Percentiles rank a stretch among this genome's conserved stretches.
Conservation (phyloP, 2,797 vertebrate species). For the Petrocephalus schoutedeni region DNA sequence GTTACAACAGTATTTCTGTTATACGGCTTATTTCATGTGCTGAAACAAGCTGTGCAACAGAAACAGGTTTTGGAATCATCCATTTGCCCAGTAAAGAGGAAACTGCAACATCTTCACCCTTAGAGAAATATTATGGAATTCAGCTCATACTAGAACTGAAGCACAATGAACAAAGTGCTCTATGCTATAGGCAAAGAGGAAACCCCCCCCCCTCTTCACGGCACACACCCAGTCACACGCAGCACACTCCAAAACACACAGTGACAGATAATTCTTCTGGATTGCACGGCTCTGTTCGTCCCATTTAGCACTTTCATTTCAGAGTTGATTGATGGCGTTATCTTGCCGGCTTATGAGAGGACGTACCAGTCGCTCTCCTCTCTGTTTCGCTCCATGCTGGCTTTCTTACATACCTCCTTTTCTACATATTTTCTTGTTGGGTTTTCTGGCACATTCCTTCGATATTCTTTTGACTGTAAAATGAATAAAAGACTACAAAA, state of each 20-base stretch:
- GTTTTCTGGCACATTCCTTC: conserved; percentile 99
- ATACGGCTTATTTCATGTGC: neutral
- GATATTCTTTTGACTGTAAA: conserved; percentile 99
- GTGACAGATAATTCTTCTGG: conserved; percentile 43
- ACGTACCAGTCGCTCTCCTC: conserved; percentile 59
- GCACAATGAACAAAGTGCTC: neutral
- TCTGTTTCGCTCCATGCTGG: conserved; percentile 61
- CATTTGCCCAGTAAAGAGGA: neutral
- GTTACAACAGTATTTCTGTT: neutral
- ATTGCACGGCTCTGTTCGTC: conserved; percentile 53
- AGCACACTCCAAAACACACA: conserved; percentile 21
- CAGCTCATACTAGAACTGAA: neutral
- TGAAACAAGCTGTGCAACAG: neutral
- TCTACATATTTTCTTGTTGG: conserved; percentile 99
- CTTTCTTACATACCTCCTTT: conserved; percentile 99
- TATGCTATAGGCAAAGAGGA: neutral
- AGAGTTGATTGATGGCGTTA: conserved; percentile 58
- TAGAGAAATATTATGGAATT: neutral
- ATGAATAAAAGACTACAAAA: conserved; percentile 99
- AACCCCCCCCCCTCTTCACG: neutral
- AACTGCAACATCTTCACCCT: neutral
- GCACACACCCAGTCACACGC: neutral
- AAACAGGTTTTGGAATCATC: neutral
- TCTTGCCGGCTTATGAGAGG: conserved; percentile 56
- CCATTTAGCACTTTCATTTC: conserved; percentile 61